phyloP scores from a whole-genome alignment of 37 sponge, comb jelly and placozoan genomes.

The Theonella swinhoei region DNA sequence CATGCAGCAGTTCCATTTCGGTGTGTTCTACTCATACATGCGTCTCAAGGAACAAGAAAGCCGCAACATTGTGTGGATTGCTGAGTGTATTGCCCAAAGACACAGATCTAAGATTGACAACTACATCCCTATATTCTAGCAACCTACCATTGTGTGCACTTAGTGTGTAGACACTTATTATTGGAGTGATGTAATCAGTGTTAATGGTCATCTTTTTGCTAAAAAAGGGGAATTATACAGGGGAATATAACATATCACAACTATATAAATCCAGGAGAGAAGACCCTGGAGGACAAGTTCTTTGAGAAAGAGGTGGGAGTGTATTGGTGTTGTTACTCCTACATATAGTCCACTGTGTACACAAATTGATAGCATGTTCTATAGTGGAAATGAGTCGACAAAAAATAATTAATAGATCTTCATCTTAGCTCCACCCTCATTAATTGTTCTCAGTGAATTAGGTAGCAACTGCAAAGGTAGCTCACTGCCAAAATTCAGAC shows the following conservation, averaged over 20 bases:
- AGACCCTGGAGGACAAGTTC: slow-evolving; percentile 97
- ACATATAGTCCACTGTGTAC: no score
- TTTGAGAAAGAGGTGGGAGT: slow-evolving; percentile 95
- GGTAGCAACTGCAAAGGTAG: no score
- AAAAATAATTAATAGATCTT: no score
- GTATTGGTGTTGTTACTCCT: no score
- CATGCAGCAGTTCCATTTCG: neutral
- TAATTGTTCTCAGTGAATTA: no score
- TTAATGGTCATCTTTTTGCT: neutral
- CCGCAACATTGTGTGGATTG: neutral
- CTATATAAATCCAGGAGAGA: slow-evolving; percentile 94
- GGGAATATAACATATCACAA: neutral
- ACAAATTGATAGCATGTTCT: no score
- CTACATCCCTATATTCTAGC: neutral
- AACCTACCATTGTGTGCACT: no score
- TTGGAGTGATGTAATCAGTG: no score
- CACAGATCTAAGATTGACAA: neutral
- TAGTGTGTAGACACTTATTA: no score
- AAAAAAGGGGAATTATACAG: neutral
- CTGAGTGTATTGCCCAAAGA: neutral
- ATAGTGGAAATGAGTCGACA: no score
- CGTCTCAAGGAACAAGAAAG: neutral
- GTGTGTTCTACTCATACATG: neutral
- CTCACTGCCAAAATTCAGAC: neutral
- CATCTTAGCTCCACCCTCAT: no score